Evolutionary conservation across 1,140 invertebrate genomes (phyloP), one percentile per base, ranked within the genome.

Genomic region (Bacillus rossius): DNA sequence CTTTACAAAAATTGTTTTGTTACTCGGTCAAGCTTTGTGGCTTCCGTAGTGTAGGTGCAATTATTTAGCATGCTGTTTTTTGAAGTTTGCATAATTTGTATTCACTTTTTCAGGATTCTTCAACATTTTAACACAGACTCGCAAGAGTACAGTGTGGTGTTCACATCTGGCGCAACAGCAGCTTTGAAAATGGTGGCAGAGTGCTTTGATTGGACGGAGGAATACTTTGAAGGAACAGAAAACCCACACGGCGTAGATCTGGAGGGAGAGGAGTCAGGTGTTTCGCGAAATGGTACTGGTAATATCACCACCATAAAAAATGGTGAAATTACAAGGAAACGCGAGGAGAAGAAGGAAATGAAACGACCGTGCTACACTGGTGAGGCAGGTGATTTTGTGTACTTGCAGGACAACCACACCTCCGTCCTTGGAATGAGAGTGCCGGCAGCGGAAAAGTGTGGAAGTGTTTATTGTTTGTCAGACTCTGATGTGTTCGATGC

Each of bases 341-440:
- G 8, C 16, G 37, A 34, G 20, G 8, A 53, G 14, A 14, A 14
- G 14, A 29, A 41, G 8, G 8, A 23, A n/a, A 23, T 17, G 13
- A 16, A 34, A 34, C 48, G 4, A 16, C 23, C 8, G 3, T 41
- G 4, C 7, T 53, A 53, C 23, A 53, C 40, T 38, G 51, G 51
- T 20, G 8, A 72, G 45, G 59, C 63, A 62, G 88, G 88, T 17
- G 73, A 78, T 41, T 91, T 96, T 71, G 82, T 85, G 16, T 95
- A 97, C 70, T 75, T 91, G 38, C 81, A 86, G 67, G 94, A 98
- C 69, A 97, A 93, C 71, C 96, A 99, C 69, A 98, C 95, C 1
- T 98, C 94, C 4, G 92, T 96, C 2, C 77, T 97, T 59, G 95
- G 95, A 16, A 89, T 97, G 83, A 77, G 94, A 70, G 90, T 90